Evolutionary conservation across 2,113 vertebrate species (phyloP).

Genomic region (Oncorhynchus mykiss): DNA sequence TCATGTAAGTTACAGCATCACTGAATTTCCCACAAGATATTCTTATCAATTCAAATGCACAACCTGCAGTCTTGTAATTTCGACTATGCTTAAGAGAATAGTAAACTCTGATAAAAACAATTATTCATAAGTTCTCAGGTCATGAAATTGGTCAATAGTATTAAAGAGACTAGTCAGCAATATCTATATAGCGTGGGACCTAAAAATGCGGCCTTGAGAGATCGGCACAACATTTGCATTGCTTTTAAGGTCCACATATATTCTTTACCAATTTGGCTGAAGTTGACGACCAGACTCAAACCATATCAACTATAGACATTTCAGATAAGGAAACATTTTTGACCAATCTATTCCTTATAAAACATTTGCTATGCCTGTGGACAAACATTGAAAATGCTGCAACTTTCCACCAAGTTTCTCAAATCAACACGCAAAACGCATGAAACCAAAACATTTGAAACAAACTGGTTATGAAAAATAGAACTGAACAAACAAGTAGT

Average conservation of each 20-base stretch:
- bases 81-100: not conserved
- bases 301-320: too few species aligned
- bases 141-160: too few species aligned
- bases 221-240: too few species aligned
- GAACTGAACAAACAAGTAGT: slow-evolving; percentile 68
- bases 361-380: not conserved
- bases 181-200: too few species aligned
- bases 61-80: not conserved
- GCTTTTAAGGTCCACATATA: too few species aligned
- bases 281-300: too few species aligned
- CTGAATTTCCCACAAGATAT: not conserved
- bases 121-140: too few species aligned
- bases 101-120: too few species aligned
- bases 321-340: too few species aligned
- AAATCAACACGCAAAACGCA: slow-evolving; percentile 49
- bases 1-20: slow-evolving; percentile 59
- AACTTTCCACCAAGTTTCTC: slow-evolving; percentile 49
- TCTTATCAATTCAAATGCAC: not conserved
- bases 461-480: slow-evolving; percentile 48
- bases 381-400: slow-evolving; percentile 48
- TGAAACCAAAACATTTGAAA: slow-evolving; percentile 51
- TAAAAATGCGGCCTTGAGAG: too few species aligned
- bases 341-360: not conserved
- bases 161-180: too few species aligned
- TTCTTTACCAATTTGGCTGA: too few species aligned